Evolutionary conservation across 1,140 invertebrate species (phyloP).

Genomic region (Diachasmimorpha longicaudata): DNA sequence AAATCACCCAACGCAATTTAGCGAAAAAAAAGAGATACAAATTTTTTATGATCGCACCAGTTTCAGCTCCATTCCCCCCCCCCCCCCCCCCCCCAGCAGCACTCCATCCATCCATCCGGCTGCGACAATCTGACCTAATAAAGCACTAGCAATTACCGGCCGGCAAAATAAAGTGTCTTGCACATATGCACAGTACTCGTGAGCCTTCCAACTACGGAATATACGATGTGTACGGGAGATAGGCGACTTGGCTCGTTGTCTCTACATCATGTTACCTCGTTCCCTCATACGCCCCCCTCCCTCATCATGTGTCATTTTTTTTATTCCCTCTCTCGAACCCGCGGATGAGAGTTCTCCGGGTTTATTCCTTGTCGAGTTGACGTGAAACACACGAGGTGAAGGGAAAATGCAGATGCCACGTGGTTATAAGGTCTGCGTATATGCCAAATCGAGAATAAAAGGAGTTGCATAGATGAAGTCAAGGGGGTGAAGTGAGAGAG

Average conservation of each 20-base stretch:
- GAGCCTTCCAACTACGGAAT: constrained; percentile 9
- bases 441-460: not conserved
- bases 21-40: no score
- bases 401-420: not conserved
- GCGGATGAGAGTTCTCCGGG: not conserved
- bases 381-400: not conserved
- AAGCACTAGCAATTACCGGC: constrained; percentile 36
- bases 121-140: constrained; percentile 31
- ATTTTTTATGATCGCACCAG: not conserved
- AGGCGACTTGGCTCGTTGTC: constrained; percentile 2
- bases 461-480: not conserved
- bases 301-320: not conserved
- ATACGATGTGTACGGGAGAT: constrained; percentile 9
- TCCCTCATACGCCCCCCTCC: not conserved
- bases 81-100: not conserved
- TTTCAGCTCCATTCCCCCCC: not conserved
- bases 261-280: constrained; percentile 11
- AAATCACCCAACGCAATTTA: no score
- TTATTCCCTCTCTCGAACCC: not conserved
- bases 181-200: constrained; percentile 8
- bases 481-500: not conserved
- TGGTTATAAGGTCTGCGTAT: not conserved
- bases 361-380: not conserved
- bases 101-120: not conserved
- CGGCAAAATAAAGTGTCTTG: not conserved